A percentile compares a stretch with the other conserved stretches of the same genome.
These are phyloP conservation scores for Hemiprocne comata DNA, from an alignment of 2,113 vertebrate genomes.

Conservation along the genomic window DNA sequence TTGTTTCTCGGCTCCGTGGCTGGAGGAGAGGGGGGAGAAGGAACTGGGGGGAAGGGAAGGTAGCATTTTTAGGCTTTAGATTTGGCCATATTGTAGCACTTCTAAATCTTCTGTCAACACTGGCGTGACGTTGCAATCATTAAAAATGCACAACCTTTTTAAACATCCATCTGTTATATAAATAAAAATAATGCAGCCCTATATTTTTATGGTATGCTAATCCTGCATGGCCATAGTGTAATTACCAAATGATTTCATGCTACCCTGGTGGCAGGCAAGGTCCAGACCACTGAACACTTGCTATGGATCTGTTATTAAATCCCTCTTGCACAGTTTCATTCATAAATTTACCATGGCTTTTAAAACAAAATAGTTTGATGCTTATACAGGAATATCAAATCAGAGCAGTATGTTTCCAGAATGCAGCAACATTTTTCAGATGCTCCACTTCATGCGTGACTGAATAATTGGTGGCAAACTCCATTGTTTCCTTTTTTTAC, in stretches of 20 bases:
- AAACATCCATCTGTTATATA: slow-evolving; percentile 71
- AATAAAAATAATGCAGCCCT: slow-evolving; percentile 73
- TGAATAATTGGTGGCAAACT: neutral
- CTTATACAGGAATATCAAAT: slow-evolving; percentile 67
- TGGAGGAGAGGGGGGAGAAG: too few relatives aligned
- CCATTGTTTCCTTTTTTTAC: neutral
- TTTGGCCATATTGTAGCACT: slow-evolving; percentile 33
- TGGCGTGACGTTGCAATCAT: slow-evolving; percentile 51
- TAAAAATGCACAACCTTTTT: slow-evolving; percentile 19
- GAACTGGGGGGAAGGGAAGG: neutral
- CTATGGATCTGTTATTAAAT: slow-evolving; percentile 68
- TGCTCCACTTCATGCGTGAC: neutral
- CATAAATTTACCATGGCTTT: slow-evolving; percentile 76
- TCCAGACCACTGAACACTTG: slow-evolving; percentile 74
- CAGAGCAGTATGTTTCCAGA: slow-evolving; percentile 50
- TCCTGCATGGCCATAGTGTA: slow-evolving; percentile 60
- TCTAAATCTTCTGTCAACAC: slow-evolving; percentile 70
- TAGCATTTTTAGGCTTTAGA: slow-evolving; percentile 1
- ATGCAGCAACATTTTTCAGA: slow-evolving; percentile 41
- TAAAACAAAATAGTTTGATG: slow-evolving; percentile 66
- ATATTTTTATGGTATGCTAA: slow-evolving; percentile 72
- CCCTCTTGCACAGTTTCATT: slow-evolving; percentile 72
- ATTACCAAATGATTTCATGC: slow-evolving; percentile 77
- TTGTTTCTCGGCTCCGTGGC: neutral
- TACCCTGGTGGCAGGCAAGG: slow-evolving; percentile 67